These are phyloP conservation scores for Drosophila novamexicana DNA, from an alignment of 1,140 invertebrate species.

Conservation along the genomic window DNA sequence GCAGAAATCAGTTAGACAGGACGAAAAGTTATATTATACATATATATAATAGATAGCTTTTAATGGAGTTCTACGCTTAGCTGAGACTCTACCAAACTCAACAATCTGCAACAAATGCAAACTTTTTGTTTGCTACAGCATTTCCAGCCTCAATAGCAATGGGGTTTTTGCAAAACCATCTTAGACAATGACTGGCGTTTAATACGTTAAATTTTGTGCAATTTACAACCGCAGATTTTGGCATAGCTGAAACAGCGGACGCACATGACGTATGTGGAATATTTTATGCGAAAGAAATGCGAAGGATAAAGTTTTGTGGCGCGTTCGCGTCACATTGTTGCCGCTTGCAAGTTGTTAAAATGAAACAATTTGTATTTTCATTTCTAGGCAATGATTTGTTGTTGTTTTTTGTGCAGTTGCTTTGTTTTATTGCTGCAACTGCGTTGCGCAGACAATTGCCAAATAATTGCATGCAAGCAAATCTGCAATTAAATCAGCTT, in stretches of 20 bases:
- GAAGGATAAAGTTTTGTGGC: slow-evolving; percentile 61
- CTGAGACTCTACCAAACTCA: too few relatives aligned
- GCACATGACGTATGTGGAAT: slow-evolving; percentile 44
- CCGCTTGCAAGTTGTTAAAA: slow-evolving; percentile 23
- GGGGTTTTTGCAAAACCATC: too few relatives aligned
- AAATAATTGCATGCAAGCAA: slow-evolving; percentile 45
- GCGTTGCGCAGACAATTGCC: slow-evolving; percentile 54
- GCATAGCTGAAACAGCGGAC: slow-evolving; percentile 10
- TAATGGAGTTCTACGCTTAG: too few relatives aligned
- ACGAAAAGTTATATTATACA: too few relatives aligned
- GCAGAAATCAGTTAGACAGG: too few relatives aligned
- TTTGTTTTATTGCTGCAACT: slow-evolving; percentile 48
- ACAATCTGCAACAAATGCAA: too few relatives aligned
- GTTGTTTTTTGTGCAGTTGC: slow-evolving; percentile 34
- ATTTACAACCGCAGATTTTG: slow-evolving; percentile 35
- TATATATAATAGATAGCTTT: too few relatives aligned
- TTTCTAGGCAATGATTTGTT: not conserved
- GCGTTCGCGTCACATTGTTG: slow-evolving; percentile 56
- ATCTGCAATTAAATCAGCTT: slow-evolving; percentile 31
- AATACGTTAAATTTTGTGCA: slow-evolving; percentile 3
- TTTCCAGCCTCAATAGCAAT: too few relatives aligned
- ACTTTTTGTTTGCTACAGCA: too few relatives aligned
- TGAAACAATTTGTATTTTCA: slow-evolving; percentile 23
- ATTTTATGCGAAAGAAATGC: slow-evolving; percentile 27
- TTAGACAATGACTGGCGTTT: too few relatives aligned